Evolutionary conservation across 2,888 invertebrate species (phyloP).

Genomic region (Drosophila pegasa): DNA sequence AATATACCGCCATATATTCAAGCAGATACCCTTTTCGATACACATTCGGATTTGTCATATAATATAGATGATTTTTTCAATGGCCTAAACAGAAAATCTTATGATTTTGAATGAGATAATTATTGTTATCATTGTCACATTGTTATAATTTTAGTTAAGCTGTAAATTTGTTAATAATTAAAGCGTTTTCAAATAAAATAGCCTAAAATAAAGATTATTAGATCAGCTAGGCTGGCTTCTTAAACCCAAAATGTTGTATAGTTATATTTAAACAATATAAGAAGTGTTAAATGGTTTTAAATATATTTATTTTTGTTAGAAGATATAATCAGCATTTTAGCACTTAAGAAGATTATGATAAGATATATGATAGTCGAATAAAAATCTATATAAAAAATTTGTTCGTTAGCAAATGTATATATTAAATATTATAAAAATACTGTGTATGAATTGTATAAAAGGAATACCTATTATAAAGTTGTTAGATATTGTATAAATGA

Average conservation of each 20-base stretch:
- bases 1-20: constrained; percentile 16
- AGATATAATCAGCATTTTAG: not conserved
- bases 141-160: not conserved
- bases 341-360: not conserved
- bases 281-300: not conserved
- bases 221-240: not conserved
- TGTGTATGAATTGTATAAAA: not conserved
- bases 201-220: not conserved
- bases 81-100: constrained; percentile 58
- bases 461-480: not conserved
- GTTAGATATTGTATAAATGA: not conserved
- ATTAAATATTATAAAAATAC: not conserved
- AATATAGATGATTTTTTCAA: constrained; percentile 62
- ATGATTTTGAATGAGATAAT: constrained; percentile 45
- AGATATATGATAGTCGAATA: not conserved
- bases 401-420: not conserved
- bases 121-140: not conserved
- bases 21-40: constrained; percentile 3
- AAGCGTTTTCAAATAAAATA: not conserved
- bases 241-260: not conserved
- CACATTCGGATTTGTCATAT: constrained; percentile 7
- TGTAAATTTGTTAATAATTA: not conserved
- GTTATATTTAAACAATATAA: not conserved
- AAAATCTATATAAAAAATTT: not conserved
- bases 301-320: not conserved